Conservation (phyloP, 37 sponge, comb jelly and placozoan genomes). For the Aplysina aerophoba region DNA sequence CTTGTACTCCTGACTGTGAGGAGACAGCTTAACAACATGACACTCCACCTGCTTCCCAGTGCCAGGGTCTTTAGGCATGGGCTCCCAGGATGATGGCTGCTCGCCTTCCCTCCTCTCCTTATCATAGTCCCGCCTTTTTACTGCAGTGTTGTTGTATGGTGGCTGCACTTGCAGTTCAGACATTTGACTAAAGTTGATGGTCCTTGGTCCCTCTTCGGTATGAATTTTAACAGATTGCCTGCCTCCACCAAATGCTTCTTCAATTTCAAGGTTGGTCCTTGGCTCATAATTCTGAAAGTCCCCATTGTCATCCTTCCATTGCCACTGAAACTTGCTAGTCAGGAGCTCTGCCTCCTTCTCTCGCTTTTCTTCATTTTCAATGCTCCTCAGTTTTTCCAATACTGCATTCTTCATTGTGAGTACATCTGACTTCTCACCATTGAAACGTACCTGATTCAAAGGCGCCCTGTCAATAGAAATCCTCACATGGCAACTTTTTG, state of each 20-base stretch:
- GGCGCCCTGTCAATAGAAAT: background rate
- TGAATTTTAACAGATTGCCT: background rate
- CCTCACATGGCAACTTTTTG: background rate
- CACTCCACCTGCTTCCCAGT: slow-evolving; percentile 14
- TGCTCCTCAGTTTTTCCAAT: background rate
- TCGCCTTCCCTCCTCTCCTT: background rate
- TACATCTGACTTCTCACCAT: slow-evolving; percentile 1
- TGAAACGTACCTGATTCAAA: background rate
- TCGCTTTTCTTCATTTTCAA: background rate
- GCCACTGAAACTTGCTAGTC: slow-evolving; percentile 13
- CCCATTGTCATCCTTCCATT: slow-evolving; percentile 23
- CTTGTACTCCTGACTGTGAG: background rate
- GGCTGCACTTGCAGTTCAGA: background rate
- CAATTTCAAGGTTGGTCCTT: slow-evolving; percentile 1
- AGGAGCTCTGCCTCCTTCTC: slow-evolving; percentile 26
- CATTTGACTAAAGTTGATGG: background rate
- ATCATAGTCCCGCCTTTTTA: background rate
- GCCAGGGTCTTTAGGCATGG: slow-evolving; percentile 33
- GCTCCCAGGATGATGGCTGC: slow-evolving; percentile 1
- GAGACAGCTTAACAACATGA: background rate
- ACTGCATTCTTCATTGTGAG: background rate
- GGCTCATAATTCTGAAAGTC: slow-evolving; percentile 10
- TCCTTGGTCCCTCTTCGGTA: background rate
- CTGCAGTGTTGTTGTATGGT: background rate
- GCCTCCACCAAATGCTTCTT: background rate